A percentile compares a stretch with the other conserved stretches of the same genome.
phyloP scores from a whole-genome alignment of 1,140 invertebrate species.

The Lycorma delicatula region DNA sequence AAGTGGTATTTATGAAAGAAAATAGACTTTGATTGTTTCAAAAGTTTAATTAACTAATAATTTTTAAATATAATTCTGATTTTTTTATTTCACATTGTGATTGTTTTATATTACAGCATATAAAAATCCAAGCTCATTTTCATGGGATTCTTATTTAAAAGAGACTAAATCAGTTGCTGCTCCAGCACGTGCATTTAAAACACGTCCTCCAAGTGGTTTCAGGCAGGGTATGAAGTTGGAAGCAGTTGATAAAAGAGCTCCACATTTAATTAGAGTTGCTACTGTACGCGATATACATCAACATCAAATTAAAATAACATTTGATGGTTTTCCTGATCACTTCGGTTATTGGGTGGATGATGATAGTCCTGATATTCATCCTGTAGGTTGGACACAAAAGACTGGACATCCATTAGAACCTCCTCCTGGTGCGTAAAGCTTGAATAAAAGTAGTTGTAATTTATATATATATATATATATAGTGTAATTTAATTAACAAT shows the following conservation, averaged over 20 bases:
- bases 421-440: slow-evolving; percentile 58
- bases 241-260: slow-evolving; percentile 79
- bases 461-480: too few relatives aligned
- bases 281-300: slow-evolving; percentile 68
- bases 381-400: slow-evolving; percentile 80
- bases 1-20: not conserved
- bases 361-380: slow-evolving; percentile 84
- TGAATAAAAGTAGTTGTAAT: too few relatives aligned
- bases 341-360: slow-evolving; percentile 88
- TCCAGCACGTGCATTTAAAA: slow-evolving; percentile 74
- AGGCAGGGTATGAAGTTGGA: slow-evolving; percentile 67
- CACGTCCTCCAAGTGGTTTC: slow-evolving; percentile 68
- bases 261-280: slow-evolving; percentile 74
- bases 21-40: not conserved
- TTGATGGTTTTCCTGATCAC: slow-evolving; percentile 82
- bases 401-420: slow-evolving; percentile 79
- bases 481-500: too few relatives aligned
- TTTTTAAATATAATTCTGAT: not conserved
- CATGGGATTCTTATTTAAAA: slow-evolving; percentile 76
- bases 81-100: too few relatives aligned
- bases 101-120: slow-evolving; percentile 46
- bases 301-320: slow-evolving; percentile 72
- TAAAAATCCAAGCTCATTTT: slow-evolving; percentile 62
- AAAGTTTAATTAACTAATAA: not conserved
- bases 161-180: slow-evolving; percentile 67